Base-by-base conservation (phyloP, 2,888 invertebrate genomes). In the Dexiosoma caninum region DNA sequence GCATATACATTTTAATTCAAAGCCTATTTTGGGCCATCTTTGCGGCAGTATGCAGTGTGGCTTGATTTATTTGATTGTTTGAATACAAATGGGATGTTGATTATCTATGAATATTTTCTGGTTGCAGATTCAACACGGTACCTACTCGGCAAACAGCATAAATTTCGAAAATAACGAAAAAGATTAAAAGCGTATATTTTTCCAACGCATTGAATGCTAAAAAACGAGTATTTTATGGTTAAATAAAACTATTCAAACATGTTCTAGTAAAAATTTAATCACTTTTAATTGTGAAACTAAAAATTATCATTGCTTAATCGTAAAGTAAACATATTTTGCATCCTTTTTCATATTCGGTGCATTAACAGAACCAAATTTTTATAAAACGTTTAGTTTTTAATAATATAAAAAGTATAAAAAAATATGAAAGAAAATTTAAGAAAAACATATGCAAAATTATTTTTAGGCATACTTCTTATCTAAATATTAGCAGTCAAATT, bases 361-460 rank as follows among this genome's bases (percentile, higher is more conserved):
- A 69, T 74, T 35, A 71, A 23, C 30, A 6, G 16, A 62, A 79
- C 70, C 64, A 75, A 74, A 75, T 75, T 27, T 35, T 40, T 35
- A 59, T 14, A 40, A 57, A n/a, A 12, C 30, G 44, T 32, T 21
- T 14, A 12, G 10, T 71, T 51, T 23, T 30, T 59, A 59, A 75
- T 12, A 35, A 60, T 62, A 62, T 62, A 30, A 53, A 27, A 27
- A 27, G 27, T 27, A 27, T 5, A 27, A 62, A 76, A 21, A 32
- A 27, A 35, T 57, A 32, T 16, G 59, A 67, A 75, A 42, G 67
- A 71, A 44, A 30, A 21, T 16, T 9, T 60, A 51, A 44, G 12
- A 62, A 32, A 59, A 69, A 55, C 37, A 30, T 46, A 14, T 49
- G 71, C 51, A 40, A 72, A 37, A 14, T 59, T 59, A 49, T 57